These are phyloP conservation scores for Eupithecia dodoneata DNA, from an alignment of 2,888 invertebrate genomes.

Conservation along the genomic window DNA sequence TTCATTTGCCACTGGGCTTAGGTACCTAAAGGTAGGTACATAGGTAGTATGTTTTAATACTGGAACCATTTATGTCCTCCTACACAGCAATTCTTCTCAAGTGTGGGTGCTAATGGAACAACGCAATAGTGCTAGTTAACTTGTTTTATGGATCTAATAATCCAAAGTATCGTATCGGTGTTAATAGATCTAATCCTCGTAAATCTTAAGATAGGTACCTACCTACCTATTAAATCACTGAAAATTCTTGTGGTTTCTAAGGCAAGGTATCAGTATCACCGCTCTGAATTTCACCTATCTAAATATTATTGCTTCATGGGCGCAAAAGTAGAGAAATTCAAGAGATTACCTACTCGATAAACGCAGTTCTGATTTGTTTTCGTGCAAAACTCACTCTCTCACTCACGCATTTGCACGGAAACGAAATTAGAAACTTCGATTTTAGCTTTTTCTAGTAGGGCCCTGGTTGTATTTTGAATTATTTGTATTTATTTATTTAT, in stretches of 20 bases:
- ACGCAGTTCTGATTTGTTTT: too few relatives aligned
- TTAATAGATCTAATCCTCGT: background rate
- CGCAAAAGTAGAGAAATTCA: background rate
- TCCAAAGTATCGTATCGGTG: background rate
- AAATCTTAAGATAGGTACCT: background rate
- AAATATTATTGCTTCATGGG: background rate
- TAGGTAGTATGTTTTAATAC: background rate
- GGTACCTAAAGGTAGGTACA: too few relatives aligned
- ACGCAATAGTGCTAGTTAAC: conserved; percentile 8
- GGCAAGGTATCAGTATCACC: background rate
- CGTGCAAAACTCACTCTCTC: background rate
- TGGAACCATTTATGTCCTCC: conserved; percentile 13
- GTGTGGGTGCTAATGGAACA: conserved; percentile 8
- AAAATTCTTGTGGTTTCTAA: background rate
- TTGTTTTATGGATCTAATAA: background rate
- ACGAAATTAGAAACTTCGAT: too few relatives aligned
- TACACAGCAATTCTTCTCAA: conserved; percentile 6
- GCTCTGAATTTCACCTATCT: background rate
- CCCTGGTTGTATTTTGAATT: background rate
- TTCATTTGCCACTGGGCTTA: background rate
- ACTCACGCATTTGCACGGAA: too few relatives aligned
- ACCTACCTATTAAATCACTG: background rate
- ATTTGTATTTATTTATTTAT: too few relatives aligned
- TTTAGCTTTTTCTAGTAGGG: too few relatives aligned
- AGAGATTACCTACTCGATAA: background rate